Base-by-base conservation (phyloP, 2,888 invertebrate species). In the Acanthococcus lagerstroemiae region DNA sequence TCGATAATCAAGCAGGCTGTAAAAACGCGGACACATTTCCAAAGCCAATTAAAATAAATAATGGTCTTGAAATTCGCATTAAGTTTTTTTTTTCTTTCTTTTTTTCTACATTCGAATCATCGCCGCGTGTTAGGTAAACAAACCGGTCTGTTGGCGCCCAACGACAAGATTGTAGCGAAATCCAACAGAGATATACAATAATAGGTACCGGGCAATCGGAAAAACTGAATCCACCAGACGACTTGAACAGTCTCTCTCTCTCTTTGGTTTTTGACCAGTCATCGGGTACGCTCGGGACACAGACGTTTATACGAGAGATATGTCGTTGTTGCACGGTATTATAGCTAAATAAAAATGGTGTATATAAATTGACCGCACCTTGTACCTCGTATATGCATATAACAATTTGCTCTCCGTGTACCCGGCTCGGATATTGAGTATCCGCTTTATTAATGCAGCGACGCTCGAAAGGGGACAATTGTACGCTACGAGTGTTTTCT, bases 41-140 rank as follows among this genome's bases (percentile, higher is more conserved):
- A 24, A 30, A 60, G 60, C 60, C 60, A 60, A 60, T 60, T 60
- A 60, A 60, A 27, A 60, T 60, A 60, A 60, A 60, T 60, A 60
- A 60, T 60, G 50, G 60, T 60, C 60, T 50, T 27, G 60, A 50
- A 60, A 60, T 60, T 60, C 21, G 60, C 60, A 60, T 60, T 60
- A 17, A 50, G 48, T 60, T 50, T 25, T 48, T 19, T 52, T 15
- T 22, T 12, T 52, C 6, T 52, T 21, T 52, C 15, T 52, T 52
- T 52, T 48, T 48, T 48, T 17, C 19, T 37, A 9, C 19, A 17
- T 60, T 50, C 50, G 50, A 60, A 60, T 60, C 50, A 60, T 60
- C 50, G 50, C 60, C 50, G 60, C 60, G 60, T 50, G 60, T 60
- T 60, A 50, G 48, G 60, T 50, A 60, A 60, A 60, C 50, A 60